Base-by-base conservation (phyloP, 2,797 vertebrate genomes). In the Pipistrellus nathusii region DNA sequence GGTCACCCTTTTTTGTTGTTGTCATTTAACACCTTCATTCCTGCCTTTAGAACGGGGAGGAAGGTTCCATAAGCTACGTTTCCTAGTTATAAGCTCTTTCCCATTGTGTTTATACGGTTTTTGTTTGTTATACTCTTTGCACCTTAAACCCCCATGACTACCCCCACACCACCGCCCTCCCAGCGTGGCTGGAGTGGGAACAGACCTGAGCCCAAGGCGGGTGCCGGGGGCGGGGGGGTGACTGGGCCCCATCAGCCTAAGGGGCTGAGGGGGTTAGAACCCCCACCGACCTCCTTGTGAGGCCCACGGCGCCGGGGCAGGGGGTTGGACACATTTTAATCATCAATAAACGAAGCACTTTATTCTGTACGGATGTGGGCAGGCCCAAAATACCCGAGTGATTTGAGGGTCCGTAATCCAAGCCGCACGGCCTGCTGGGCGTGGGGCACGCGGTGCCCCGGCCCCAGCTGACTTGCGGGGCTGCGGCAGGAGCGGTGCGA, bases 331-430 rank as follows among this genome's bases (percentile, higher is more conserved):
- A 94, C 93, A 96, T 97, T 97, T 97, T 95, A 97, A 96, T 97
- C 95, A 97, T 97, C 97, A 97, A 97, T 97, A 98, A 98, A 98
- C 0, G 53, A 98, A 98, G 98, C 98, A 98, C 98, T 98, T 98
- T 98, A 98, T 98, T 98, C 98, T 98, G 97, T 98, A 98, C 97
- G 97, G 98, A 96, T 85, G 93, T 96, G 97, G 98, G 97, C 96
- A 96, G 94, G 91, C 92, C 94, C 91, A 10, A 93, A 82, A 96
- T 95, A 95, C 96, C 96, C 93, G 17, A 96, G 95, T 97, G 98
- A 97, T 96, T 97, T 93, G 82, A 94, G 82, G 85, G 53, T 95
- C 48, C 71, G n/a, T 73, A 32, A 69, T 69, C 86, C 64, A 86
- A 69, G 51, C 94, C 18, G 9, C 71, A 53, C 48, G n/a, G 41